phyloP scores from a whole-genome alignment of 1,140 invertebrate species.

The Micrasema minimum region DNA sequence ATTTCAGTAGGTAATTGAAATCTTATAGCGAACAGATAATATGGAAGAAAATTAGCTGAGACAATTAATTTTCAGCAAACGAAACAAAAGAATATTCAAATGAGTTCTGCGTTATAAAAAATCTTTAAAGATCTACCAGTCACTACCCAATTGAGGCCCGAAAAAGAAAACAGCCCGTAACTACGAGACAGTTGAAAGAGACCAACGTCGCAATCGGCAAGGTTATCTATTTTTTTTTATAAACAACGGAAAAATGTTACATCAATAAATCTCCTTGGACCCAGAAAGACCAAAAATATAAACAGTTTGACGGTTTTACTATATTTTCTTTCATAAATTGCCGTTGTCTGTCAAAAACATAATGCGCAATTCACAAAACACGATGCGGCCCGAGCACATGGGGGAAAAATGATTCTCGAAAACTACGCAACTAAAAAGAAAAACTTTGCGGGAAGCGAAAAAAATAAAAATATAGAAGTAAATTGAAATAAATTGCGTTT shows the following conservation, averaged over 20 bases:
- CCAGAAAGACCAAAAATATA: background rate
- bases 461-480: conserved; percentile 16
- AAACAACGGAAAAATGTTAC: conserved; percentile 37
- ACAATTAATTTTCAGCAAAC: conserved; percentile 52
- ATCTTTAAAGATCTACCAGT: too few species aligned
- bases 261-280: conserved; percentile 21
- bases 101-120: background rate
- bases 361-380: conserved; percentile 49
- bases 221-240: conserved; percentile 35
- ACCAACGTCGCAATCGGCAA: conserved; percentile 12
- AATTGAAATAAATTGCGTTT: background rate
- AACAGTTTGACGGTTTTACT: conserved; percentile 22
- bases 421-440: conserved; percentile 27
- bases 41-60: too few species aligned
- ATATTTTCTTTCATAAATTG: conserved; percentile 6
- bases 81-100: conserved; percentile 9
- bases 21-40: too few species aligned
- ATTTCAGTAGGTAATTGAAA: too few species aligned
- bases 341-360: conserved; percentile 44
- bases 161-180: conserved; percentile 44
- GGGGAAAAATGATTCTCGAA: conserved; percentile 16
- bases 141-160: background rate
- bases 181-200: conserved; percentile 16
- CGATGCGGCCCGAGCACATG: conserved; percentile 39
- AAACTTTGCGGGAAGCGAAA: background rate